Evolutionary conservation across 2,797 vertebrate species (phyloP), one percentile per base, ranked within the genome.

Genomic region (Octomys mimax): DNA sequence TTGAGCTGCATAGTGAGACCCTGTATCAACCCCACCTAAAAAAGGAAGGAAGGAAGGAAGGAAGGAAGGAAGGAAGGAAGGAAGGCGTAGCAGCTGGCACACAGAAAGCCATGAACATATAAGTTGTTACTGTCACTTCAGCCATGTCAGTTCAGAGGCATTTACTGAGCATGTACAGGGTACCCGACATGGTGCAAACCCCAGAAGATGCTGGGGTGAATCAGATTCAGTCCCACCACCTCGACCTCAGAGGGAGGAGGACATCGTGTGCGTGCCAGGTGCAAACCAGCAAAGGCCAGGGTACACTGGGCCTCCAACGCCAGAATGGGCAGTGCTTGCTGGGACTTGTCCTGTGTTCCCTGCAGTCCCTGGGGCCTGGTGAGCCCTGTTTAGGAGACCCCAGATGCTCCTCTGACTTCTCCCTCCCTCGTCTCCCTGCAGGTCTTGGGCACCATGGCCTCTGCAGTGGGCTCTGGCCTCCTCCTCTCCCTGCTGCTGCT

Each of bases 401-500:
- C 8, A 10, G 89, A 2, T 9, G 4, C 12, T 31, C 1, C 49
- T 3, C 24, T 94, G 64, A 96, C 46, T 81, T 61, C 81, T 77
- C 39, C 84, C 26, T 33, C 36, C 77, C n/a, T 91, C 0, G 0
- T 87, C 62, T 28, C 4, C 3, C 26, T 0, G 0, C 9, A 9
- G 94, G 61, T 62, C 42, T 85, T 0, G 0, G 46, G 33, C 49
- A 79, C 0, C 71, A 98, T 98, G 98, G 87, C 2, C 3, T 21
- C 1, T 0, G 1, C 0, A 1, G 19, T 0, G 0, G 92, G 1
- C 2, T 5, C 91, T 83, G 92, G 93, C 1, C 0, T 73, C 3
- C 46, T 97, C 10, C 0, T 97, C 9, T 5, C 95, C 31, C 36
- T 98, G 88, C 49, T 98, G 93, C 59, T 92, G 36, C 80, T 98